Percentiles rank a stretch among this genome's conserved stretches.
These are phyloP conservation scores for Noctua comes DNA, from an alignment of 2,888 invertebrate genomes.

Conservation along the genomic window DNA sequence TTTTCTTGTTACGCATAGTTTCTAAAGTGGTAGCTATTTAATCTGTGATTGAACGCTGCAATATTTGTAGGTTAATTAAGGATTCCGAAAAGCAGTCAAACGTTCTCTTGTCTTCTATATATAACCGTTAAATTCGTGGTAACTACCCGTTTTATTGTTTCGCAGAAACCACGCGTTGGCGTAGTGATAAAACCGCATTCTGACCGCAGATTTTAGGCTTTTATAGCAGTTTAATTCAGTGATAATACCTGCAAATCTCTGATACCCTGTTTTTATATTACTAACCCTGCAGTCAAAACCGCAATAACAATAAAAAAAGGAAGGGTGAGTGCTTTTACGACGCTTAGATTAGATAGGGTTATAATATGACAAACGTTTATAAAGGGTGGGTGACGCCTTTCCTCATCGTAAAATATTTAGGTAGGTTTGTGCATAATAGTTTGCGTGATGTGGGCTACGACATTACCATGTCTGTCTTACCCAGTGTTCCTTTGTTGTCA, in stretches of 20 bases:
- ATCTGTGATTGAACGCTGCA: not conserved
- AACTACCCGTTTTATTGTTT: not conserved
- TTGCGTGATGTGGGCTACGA: slow-evolving; percentile 15
- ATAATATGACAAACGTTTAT: slow-evolving; percentile 30
- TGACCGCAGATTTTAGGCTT: not conserved
- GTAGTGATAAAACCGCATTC: not conserved
- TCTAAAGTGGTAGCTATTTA: too few species aligned
- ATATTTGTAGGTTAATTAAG: not conserved
- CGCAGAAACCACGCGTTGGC: not conserved
- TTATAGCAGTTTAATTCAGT: slow-evolving; percentile 21
- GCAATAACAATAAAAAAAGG: slow-evolving; percentile 49
- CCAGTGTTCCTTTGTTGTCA: slow-evolving; percentile 27
- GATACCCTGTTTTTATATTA: slow-evolving; percentile 12
- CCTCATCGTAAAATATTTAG: slow-evolving; percentile 36
- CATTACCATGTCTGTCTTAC: not conserved
- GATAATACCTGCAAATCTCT: slow-evolving; percentile 15
- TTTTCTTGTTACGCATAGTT: not conserved
- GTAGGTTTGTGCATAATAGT: slow-evolving; percentile 19
- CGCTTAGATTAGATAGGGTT: slow-evolving; percentile 32
- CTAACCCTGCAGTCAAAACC: not conserved
- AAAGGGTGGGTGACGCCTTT: slow-evolving; percentile 10
- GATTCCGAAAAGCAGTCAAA: not conserved
- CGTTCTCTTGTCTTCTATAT: not conserved
- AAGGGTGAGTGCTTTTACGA: slow-evolving; percentile 20
- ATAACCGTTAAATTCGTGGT: not conserved